These are phyloP conservation scores for Limnephilus lunatus DNA, from an alignment of 2,888 invertebrate genomes.

Conservation along the genomic window DNA sequence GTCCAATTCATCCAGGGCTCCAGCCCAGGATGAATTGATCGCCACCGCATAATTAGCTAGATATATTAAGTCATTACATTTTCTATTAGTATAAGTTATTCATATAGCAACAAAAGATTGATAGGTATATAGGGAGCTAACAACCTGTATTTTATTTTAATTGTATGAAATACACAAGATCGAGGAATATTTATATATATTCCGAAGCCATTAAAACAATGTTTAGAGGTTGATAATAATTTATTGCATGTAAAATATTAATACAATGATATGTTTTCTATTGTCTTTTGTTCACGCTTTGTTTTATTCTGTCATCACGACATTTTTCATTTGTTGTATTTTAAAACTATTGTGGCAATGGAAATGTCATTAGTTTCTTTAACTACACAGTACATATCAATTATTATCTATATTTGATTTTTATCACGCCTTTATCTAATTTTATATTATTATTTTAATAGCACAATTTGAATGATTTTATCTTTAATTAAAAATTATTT, in stretches of 20 bases:
- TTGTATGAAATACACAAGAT: background rate
- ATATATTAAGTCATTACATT: too few relatives aligned
- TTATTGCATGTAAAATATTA: conserved; percentile 53
- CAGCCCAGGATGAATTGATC: too few relatives aligned
- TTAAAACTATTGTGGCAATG: conserved; percentile 47
- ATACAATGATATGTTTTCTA: conserved; percentile 59
- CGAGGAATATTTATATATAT: background rate
- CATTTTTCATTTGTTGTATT: conserved; percentile 32
- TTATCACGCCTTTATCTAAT: background rate
- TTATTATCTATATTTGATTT: conserved; percentile 20
- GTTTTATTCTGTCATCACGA: conserved; percentile 59
- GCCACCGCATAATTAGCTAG: background rate
- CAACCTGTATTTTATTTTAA: background rate
- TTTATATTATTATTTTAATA: background rate
- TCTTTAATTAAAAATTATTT: too few relatives aligned
- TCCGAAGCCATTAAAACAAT: conserved; percentile 15
- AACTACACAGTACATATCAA: background rate
- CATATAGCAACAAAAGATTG: too few relatives aligned
- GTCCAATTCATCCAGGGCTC: too few relatives aligned
- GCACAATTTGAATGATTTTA: background rate
- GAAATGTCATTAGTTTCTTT: conserved; percentile 19
- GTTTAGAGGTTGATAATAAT: conserved; percentile 51
- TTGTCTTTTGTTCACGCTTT: conserved; percentile 61
- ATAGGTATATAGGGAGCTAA: too few relatives aligned
- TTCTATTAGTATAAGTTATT: too few relatives aligned